Conservation (phyloP, 1,140 invertebrate genomes). For the Thaumetopoea pityocampa region DNA sequence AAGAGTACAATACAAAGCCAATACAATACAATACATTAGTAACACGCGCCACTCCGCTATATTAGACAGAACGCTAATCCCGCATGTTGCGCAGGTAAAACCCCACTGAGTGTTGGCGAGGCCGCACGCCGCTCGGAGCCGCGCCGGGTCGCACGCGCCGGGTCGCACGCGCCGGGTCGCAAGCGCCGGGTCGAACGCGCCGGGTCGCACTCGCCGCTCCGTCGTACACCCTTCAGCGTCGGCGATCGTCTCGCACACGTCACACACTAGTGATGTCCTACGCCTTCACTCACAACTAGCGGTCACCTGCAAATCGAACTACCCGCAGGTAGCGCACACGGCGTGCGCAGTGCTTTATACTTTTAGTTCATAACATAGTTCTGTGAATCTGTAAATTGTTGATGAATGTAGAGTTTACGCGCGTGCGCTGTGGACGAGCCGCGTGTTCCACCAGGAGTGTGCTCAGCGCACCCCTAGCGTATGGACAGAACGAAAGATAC, state of each 20-base stretch:
- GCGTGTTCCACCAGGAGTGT: no score
- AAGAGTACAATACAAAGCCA: no score
- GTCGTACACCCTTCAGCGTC: conserved; percentile 17
- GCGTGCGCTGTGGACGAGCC: no score
- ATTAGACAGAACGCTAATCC: conserved; percentile 1
- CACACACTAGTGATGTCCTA: conserved; percentile 22
- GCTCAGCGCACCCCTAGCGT: no score
- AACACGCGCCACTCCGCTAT: neutral
- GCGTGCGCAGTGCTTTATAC: conserved; percentile 28
- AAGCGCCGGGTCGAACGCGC: no score
- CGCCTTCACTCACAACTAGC: conserved; percentile 23
- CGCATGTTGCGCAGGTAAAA: conserved; percentile 46
- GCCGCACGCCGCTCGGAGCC: conserved; percentile 18
- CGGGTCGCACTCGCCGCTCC: conserved; percentile 11
- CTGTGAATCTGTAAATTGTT: conserved; percentile 10
- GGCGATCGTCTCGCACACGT: conserved; percentile 21
- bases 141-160: no score
- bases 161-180: no score
- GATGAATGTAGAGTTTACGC: conserved; percentile 14
- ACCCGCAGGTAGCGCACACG: conserved; percentile 18
- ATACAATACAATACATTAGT: no score
- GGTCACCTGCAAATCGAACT: conserved; percentile 21
- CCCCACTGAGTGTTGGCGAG: conserved; percentile 58
- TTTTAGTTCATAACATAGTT: conserved; percentile 18
- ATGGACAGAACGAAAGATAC: no score